phyloP scores from a whole-genome alignment of 2,888 invertebrate genomes.

The Eupithecia pulchellata region DNA sequence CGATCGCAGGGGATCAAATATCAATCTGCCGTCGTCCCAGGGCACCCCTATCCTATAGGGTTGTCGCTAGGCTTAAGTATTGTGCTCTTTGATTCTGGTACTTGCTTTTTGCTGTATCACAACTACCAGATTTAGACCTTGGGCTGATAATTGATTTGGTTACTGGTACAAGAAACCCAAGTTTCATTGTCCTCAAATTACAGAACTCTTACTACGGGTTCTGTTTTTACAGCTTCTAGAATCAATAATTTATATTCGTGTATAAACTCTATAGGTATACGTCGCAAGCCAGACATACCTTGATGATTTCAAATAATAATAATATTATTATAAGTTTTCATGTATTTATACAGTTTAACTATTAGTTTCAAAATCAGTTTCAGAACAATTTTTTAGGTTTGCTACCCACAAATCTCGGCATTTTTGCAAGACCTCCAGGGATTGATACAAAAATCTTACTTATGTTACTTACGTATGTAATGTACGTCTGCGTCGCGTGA shows the following conservation, averaged over 20 bases:
- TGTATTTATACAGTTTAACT: neutral
- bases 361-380: neutral
- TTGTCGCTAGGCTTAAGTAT: conserved; percentile 26
- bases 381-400: neutral
- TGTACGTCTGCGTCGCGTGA: conserved; percentile 40
- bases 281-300: no score
- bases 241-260: no score
- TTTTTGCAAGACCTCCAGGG: conserved; percentile 38
- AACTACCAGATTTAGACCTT: neutral
- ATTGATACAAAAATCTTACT: conserved; percentile 49
- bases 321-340: no score
- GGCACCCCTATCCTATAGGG: conserved; percentile 45
- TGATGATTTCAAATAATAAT: no score
- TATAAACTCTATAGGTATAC: no score
- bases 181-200: no score
- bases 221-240: neutral
- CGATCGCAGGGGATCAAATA: conserved; percentile 73
- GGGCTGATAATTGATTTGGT: neutral
- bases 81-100: conserved; percentile 15
- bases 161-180: no score
- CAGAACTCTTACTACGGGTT: neutral
- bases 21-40: conserved; percentile 74
- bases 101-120: neutral
- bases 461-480: conserved; percentile 47
- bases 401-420: neutral